These are phyloP conservation scores for Leptocoma aspasia DNA, from an alignment of 2,113 vertebrate species.

Conservation along the genomic window DNA sequence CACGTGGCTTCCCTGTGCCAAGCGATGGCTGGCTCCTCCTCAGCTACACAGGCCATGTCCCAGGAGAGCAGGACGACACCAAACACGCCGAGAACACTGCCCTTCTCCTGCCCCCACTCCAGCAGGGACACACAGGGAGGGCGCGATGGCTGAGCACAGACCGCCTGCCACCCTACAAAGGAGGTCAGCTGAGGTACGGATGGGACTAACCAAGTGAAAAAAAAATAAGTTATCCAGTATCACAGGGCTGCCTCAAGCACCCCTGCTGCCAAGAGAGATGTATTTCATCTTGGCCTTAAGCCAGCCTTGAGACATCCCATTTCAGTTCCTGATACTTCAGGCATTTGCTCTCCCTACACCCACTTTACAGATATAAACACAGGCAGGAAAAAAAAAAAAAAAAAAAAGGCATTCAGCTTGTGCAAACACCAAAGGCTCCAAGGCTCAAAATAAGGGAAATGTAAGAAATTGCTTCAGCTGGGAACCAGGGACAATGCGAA, in stretches of 20 bases:
- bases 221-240: constrained; percentile 47
- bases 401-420: neutral
- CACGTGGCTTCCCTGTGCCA: fast-evolving
- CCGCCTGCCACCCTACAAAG: neutral
- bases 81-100: fast-evolving
- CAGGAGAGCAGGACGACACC: fast-evolving
- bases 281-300: constrained; percentile 49
- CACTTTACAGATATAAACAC: constrained; percentile 27
- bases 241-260: constrained; percentile 47
- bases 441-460: neutral
- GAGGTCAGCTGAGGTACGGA: constrained; percentile 2
- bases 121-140: fast-evolving
- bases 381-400: neutral
- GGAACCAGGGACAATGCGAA: fast-evolving
- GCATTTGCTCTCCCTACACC: constrained; percentile 31
- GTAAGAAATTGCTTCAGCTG: neutral
- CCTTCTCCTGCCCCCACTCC: neutral
- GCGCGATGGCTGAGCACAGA: fast-evolving
- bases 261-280: constrained; percentile 55
- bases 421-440: neutral
- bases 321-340: constrained; percentile 50
- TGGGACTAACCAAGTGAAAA: neutral
- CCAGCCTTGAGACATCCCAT: constrained; percentile 48
- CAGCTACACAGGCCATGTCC: fast-evolving
- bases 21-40: fast-evolving